Percentiles rank a stretch among this genome's conserved stretches.
Evolutionary conservation across 2,797 vertebrate species (phyloP).

Genomic region (Coccyzus lansbergi): DNA sequence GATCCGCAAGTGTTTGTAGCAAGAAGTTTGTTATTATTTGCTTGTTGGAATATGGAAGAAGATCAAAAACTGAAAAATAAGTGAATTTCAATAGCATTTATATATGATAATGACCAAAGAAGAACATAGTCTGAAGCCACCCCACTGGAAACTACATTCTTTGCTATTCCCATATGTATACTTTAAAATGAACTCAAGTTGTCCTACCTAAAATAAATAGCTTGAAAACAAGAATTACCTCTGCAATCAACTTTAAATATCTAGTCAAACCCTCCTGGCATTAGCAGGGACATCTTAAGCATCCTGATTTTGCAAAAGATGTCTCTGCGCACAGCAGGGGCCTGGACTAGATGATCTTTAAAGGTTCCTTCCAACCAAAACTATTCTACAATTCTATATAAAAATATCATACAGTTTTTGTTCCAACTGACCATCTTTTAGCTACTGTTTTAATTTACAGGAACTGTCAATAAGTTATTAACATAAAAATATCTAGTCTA

Average conservation of each 20-base stretch:
- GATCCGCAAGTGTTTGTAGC: slow-evolving; percentile 86
- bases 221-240: not conserved
- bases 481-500: not conserved
- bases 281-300: not conserved
- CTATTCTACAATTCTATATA: not conserved
- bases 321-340: not conserved
- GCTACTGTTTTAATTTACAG: not conserved
- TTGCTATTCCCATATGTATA: not conserved
- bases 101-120: not conserved
- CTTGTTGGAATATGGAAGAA: slow-evolving; percentile 90
- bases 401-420: not conserved
- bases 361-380: not conserved
- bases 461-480: not conserved
- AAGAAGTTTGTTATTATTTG: slow-evolving; percentile 82
- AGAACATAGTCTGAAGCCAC: not conserved
- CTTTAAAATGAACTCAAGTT: not conserved
- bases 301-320: not conserved
- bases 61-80: slow-evolving; percentile 89
- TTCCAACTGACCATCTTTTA: not conserved
- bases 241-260: not conserved
- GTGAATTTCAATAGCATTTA: not conserved
- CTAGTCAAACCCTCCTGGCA: not conserved
- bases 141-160: not conserved
- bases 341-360: not conserved
- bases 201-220: not conserved